Evolutionary conservation across 2,797 vertebrate genomes (phyloP), one percentile per base, ranked within the genome.

Genomic region (Acanthopagrus latus): DNA sequence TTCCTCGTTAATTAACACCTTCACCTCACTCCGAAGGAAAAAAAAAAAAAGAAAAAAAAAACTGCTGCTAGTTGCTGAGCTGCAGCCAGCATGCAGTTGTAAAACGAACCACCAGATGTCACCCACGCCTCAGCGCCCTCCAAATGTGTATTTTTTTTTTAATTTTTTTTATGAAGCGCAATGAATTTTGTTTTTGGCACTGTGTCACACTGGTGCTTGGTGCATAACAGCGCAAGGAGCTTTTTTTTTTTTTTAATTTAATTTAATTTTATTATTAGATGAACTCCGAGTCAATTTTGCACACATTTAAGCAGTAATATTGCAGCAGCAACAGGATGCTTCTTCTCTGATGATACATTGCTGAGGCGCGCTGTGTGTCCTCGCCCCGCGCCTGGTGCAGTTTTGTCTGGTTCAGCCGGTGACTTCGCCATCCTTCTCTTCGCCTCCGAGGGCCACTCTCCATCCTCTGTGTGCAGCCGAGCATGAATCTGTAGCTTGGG

Each of bases 61-160:
- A 3, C 27, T 18, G n/a, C 7, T 59, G 76, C 57, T 63, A 11
- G 55, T 20, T 17, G 71, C 68, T 57, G 62, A 64, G 69, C 76
- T 62, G 20, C 73, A 82, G 64, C 68, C 81, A 75, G 33, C 10
- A 11, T 89, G 91, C 85, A 90, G 84, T 87, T 71, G 11, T 54
- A 55, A 60, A 78, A 75, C 46, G 52, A 55, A 70, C 93, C 94
- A 86, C 77, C 89, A 91, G 94, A 88, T 91, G 93, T 91, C 92
- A 79, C 87, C 81, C 88, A 82, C 8, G 82, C 82, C 58, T 86
- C 88, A 68, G 57, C 57, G 77, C 74, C 27, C 64, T 77, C 74
- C 67, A 56, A 56, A 72, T 84, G 67, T 78, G 65, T 59, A 21
- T 25, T 81, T 82, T 82, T 77, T 81, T 86, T n/a, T n/a, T n/a